Conservation (phyloP, 2,113 vertebrate species). For the Tinamus guttatus region DNA sequence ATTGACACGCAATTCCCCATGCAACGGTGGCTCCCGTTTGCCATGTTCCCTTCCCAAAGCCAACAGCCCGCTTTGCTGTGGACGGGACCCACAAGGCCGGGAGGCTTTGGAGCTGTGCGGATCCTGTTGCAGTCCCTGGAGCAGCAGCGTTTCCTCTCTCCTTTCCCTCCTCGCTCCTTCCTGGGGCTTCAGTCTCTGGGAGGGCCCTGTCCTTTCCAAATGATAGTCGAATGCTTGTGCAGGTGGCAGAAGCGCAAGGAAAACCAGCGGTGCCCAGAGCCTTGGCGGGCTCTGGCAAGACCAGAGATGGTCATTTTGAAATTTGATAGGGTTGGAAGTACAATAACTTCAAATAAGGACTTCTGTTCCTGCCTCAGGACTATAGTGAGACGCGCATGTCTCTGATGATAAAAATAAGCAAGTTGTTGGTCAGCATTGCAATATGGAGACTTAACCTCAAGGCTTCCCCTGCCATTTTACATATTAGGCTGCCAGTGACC, state of each 20-base stretch:
- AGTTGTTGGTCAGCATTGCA: background rate
- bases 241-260: conserved; percentile 50
- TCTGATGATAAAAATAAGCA: background rate
- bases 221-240: conserved; percentile 29
- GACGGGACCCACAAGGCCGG: background rate
- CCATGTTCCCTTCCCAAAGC: conserved; percentile 74
- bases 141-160: conserved; percentile 81
- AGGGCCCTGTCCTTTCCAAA: conserved; percentile 65
- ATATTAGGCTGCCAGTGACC: background rate
- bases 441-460: background rate
- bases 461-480: background rate
- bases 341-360: background rate
- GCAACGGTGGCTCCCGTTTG: conserved; percentile 19
- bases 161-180: conserved; percentile 83
- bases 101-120: conserved; percentile 76
- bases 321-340: background rate
- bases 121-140: conserved; percentile 76
- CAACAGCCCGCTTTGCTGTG: conserved; percentile 79
- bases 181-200: conserved; percentile 58
- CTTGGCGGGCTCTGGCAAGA: background rate
- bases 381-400: background rate
- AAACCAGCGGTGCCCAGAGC: background rate
- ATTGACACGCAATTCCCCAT: conserved; percentile 11
- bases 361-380: background rate
- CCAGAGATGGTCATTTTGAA: background rate